These are phyloP conservation scores for Ectropis crepuscularia DNA, from an alignment of 2,888 invertebrate genomes.

Conservation along the genomic window DNA sequence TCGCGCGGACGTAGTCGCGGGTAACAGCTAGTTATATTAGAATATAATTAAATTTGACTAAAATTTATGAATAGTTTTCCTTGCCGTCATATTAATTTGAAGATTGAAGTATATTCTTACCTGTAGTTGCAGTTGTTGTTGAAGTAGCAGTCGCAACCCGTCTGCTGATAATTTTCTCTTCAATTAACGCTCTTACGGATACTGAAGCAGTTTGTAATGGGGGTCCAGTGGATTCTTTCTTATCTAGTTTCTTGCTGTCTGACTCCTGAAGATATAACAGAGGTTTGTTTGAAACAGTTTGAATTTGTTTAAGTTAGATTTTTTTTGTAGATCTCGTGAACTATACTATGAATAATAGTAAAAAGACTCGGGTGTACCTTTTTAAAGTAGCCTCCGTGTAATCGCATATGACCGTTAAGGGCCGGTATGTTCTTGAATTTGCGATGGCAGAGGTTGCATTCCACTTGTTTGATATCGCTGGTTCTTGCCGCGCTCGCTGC, in stretches of 20 bases:
- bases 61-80: no score
- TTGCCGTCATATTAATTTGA: no score
- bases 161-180: conserved; percentile 96
- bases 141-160: conserved; percentile 83
- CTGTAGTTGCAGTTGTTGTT: conserved; percentile 52
- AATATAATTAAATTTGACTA: no score
- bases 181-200: conserved; percentile 94
- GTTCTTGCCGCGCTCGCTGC: conserved; percentile 62
- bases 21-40: no score
- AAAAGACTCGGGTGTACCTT: conserved; percentile 84
- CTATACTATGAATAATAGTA: no score
- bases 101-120: conserved; percentile 43
- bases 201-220: conserved; percentile 96
- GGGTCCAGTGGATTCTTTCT: conserved; percentile 92
- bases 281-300: neutral
- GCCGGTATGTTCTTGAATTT: conserved; percentile 99
- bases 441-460: conserved; percentile 97
- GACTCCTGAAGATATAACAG: conserved; percentile 85
- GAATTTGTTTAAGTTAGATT: no score
- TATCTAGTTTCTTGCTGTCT: conserved; percentile 93
- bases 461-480: conserved; percentile 93
- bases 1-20: no score
- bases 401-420: conserved; percentile 98
- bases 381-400: conserved; percentile 98
- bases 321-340: no score